Conservation (phyloP, 2,113 vertebrate species). For the Anoura caudifer region DNA sequence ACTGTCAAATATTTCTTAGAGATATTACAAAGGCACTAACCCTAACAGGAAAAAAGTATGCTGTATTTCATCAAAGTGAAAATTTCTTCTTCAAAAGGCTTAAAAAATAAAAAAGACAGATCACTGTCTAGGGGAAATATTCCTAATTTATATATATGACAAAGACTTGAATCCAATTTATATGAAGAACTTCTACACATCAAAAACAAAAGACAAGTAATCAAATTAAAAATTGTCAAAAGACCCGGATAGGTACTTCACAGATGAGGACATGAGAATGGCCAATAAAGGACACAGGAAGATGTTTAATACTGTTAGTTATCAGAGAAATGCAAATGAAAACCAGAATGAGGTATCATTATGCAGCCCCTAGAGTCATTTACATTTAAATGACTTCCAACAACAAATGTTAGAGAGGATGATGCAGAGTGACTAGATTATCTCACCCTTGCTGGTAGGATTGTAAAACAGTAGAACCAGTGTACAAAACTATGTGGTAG, state of each 20-base stretch:
- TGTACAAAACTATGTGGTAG: neutral
- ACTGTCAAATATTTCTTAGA: neutral
- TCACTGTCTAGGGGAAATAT: neutral
- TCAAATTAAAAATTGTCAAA: neutral
- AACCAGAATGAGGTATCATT: neutral
- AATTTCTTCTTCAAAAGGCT: neutral
- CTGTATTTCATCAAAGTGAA: neutral
- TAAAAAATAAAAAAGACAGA: neutral
- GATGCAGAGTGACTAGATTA: fast-evolving
- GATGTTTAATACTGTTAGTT: neutral
- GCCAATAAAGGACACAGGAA: neutral
- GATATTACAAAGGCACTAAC: neutral
- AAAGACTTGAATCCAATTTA: neutral
- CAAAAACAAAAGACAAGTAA: neutral
- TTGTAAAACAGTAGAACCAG: too few species aligned
- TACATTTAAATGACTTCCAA: neutral
- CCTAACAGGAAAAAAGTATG: neutral
- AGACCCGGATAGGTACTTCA: neutral
- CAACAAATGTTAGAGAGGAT: neutral
- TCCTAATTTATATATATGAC: neutral
- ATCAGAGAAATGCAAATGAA: neutral
- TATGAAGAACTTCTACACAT: neutral
- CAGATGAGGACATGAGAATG: neutral
- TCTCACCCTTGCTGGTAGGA: fast-evolving
- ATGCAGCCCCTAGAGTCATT: neutral